Conservation (phyloP, 23 tunicate genomes). For the Ascidia mentula region DNA sequence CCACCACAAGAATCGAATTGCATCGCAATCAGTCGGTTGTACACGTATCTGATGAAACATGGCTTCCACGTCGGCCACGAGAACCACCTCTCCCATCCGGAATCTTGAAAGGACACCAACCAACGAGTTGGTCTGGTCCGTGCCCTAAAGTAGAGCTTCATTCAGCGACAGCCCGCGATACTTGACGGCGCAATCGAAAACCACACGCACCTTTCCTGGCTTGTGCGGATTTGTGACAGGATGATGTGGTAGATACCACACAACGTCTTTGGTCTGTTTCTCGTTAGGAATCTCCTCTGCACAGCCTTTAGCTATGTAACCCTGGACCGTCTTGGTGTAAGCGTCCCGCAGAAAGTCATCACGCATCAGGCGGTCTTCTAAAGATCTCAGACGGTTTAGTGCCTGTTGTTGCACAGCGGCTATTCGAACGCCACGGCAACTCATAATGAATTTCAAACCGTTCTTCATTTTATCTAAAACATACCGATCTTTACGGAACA, state of each 20-base stretch:
- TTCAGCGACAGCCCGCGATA: too few species aligned
- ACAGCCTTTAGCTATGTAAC: too few species aligned
- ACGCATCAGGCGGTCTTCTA: not conserved
- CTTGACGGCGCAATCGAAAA: too few species aligned
- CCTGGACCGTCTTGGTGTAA: conserved; percentile 1
- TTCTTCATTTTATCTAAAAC: too few species aligned
- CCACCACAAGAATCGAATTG: conserved; percentile 24
- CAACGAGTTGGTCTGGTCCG: conserved; percentile 3
- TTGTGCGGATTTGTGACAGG: conserved; percentile 2
- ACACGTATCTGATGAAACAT: conserved; percentile 11
- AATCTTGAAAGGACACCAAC: conserved; percentile 20
- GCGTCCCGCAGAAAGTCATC: conserved; percentile 1
- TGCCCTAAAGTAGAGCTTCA: too few species aligned
- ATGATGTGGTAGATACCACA: not conserved
- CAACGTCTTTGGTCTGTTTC: not conserved
- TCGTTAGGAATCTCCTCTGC: too few species aligned
- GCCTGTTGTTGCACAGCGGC: too few species aligned
- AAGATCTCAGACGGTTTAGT: conserved; percentile 1
- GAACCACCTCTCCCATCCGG: not conserved
- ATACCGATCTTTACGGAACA: too few species aligned
- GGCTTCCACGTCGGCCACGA: conserved; percentile 8
- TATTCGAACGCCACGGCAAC: too few species aligned
- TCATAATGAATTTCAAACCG: too few species aligned
- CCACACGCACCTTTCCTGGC: too few species aligned
- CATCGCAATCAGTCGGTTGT: conserved; percentile 18